These are phyloP conservation scores for Clepsis dumicolana DNA, from an alignment of 2,888 invertebrate genomes.

Conservation along the genomic window DNA sequence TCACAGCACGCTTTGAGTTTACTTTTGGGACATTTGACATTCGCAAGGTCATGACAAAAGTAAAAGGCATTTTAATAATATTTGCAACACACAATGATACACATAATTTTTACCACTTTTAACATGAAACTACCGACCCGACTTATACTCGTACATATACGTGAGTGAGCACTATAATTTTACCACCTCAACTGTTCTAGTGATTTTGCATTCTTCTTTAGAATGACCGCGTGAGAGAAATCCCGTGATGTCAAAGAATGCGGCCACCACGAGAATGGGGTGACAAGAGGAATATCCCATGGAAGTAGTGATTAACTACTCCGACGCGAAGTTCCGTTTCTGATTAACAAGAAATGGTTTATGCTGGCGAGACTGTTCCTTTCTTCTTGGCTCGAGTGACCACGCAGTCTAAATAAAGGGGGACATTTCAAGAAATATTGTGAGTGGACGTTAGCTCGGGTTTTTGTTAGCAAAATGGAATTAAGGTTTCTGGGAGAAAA, in stretches of 20 bases:
- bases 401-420: background rate
- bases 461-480: background rate
- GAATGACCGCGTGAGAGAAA: background rate
- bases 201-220: background rate
- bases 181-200: background rate
- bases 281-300: slow-evolving; percentile 61
- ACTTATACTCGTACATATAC: no score
- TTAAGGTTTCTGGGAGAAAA: background rate
- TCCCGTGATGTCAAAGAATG: background rate
- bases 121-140: no score
- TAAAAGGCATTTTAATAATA: no score
- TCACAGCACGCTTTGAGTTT: no score
- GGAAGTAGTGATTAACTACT: slow-evolving; percentile 71
- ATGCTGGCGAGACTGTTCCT: slow-evolving; percentile 52
- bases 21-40: no score
- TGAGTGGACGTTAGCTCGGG: background rate
- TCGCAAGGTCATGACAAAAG: no score
- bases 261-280: slow-evolving; percentile 39
- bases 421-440: background rate
- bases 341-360: slow-evolving; percentile 70
- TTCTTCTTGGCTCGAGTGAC: background rate
- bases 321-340: slow-evolving; percentile 61
- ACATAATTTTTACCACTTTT: no score
- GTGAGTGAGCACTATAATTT: no score
- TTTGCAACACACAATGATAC: no score